Evolutionary conservation across 2,113 vertebrate species (phyloP).

Genomic region (Labeo rohita): DNA sequence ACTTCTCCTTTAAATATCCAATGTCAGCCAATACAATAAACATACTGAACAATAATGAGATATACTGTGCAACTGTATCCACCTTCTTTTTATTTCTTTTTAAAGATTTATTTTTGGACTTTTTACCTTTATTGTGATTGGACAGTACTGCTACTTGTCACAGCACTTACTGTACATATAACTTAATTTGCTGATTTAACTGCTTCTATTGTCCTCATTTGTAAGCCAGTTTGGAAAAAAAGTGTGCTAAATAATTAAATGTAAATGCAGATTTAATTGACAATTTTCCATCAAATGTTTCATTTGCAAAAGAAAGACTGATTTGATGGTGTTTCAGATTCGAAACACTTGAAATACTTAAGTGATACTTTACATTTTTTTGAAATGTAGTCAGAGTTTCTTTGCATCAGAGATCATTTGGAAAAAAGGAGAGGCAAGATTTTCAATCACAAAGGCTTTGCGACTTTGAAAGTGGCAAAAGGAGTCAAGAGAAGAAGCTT

Average conservation of each 20-base stretch:
- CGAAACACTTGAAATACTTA: neutral
- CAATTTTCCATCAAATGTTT: neutral
- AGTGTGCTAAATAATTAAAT: neutral
- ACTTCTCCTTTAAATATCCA: no score
- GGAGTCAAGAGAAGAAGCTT: conserved; percentile 51
- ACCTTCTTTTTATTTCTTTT: no score
- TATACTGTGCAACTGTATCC: no score
- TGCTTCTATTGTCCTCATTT: neutral
- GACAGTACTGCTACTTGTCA: neutral
- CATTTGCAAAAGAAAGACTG: neutral
- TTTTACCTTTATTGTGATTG: no score
- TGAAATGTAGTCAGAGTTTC: neutral
- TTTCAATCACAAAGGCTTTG: conserved; percentile 27
- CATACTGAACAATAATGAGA: no score
- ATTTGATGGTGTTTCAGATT: neutral
- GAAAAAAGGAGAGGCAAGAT: neutral
- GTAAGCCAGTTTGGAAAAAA: neutral
- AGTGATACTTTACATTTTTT: neutral
- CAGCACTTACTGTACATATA: neutral
- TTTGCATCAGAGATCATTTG: conserved; percentile 12
- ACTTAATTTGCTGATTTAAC: neutral
- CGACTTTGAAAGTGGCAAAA: conserved; percentile 28
- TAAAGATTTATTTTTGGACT: no score
- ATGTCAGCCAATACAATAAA: no score
- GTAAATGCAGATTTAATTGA: neutral